These are phyloP conservation scores for Rhyacophila brunnea DNA, from an alignment of 1,140 invertebrate species.

Conservation along the genomic window DNA sequence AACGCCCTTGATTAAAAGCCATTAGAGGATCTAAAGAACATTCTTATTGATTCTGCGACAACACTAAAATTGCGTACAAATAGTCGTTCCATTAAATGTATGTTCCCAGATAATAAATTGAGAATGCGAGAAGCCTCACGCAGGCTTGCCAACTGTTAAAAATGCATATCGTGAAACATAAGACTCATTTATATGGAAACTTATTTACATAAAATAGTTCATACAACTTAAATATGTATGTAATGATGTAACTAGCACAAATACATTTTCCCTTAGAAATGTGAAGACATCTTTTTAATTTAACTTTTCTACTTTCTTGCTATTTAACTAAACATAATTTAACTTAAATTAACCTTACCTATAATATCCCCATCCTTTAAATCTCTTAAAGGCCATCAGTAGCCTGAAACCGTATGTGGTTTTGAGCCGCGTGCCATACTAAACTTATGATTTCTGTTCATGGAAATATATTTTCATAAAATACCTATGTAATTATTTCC, in stretches of 20 bases:
- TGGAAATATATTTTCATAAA: too few species aligned
- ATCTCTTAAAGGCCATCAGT: not conserved
- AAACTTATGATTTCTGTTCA: too few species aligned
- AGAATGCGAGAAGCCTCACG: not conserved
- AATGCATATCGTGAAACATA: slow-evolving; percentile 33
- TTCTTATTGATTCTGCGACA: too few species aligned
- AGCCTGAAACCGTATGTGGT: too few species aligned
- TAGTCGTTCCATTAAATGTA: too few species aligned
- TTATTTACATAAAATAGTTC: slow-evolving; percentile 16
- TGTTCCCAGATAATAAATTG: slow-evolving; percentile 6
- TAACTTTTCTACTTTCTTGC: not conserved
- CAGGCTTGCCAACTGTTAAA: slow-evolving; percentile 27
- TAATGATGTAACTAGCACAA: slow-evolving; percentile 8
- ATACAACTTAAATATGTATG: slow-evolving; percentile 15
- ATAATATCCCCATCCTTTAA: not conserved
- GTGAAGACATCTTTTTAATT: not conserved
- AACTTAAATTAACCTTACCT: not conserved
- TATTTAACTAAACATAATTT: slow-evolving; percentile 1
- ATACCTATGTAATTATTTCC: too few species aligned
- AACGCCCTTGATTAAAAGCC: too few species aligned
- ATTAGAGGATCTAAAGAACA: too few species aligned
- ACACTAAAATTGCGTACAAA: too few species aligned
- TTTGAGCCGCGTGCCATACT: too few species aligned
- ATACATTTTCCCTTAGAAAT: slow-evolving; percentile 5
- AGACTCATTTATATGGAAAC: slow-evolving; percentile 27